These are phyloP conservation scores for Arremon brunneinucha DNA, from an alignment of 2,797 vertebrate genomes.

Conservation along the genomic window DNA sequence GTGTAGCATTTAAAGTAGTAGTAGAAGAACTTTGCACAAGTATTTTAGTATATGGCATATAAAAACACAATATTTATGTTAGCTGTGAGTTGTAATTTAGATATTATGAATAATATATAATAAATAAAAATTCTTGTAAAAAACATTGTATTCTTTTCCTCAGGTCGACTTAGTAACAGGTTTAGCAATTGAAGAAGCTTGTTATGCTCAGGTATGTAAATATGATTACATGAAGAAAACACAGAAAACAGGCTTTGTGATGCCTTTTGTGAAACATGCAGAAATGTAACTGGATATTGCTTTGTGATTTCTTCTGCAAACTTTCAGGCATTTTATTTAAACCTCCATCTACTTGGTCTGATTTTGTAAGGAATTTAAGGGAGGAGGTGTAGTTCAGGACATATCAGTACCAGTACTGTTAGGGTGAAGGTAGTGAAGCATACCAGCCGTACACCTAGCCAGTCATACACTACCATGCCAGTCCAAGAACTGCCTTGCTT, in stretches of 20 bases:
- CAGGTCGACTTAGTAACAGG: conserved; percentile 95
- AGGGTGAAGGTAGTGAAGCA: background rate
- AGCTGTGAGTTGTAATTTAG: background rate
- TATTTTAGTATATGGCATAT: no score
- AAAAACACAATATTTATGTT: background rate
- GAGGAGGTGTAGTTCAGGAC: background rate
- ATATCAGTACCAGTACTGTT: background rate
- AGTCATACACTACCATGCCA: background rate
- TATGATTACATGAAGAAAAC: background rate
- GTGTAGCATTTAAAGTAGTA: background rate
- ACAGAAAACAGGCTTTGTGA: background rate
- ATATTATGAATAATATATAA: background rate
- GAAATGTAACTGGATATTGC: background rate
- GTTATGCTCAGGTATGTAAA: conserved; percentile 91
- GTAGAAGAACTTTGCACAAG: no score
- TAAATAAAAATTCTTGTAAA: background rate
- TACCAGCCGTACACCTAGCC: background rate
- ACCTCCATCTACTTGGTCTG: background rate
- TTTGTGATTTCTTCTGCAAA: background rate
- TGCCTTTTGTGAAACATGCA: background rate
- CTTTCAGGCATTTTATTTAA: background rate
- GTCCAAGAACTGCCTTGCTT: background rate
- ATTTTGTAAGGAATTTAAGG: background rate
- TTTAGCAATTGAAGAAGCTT: conserved; percentile 96
- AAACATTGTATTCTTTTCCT: conserved; percentile 32